These are phyloP conservation scores for Paradoxurus hermaphroditus DNA, from an alignment of 2,113 vertebrate species.

Conservation along the genomic window DNA sequence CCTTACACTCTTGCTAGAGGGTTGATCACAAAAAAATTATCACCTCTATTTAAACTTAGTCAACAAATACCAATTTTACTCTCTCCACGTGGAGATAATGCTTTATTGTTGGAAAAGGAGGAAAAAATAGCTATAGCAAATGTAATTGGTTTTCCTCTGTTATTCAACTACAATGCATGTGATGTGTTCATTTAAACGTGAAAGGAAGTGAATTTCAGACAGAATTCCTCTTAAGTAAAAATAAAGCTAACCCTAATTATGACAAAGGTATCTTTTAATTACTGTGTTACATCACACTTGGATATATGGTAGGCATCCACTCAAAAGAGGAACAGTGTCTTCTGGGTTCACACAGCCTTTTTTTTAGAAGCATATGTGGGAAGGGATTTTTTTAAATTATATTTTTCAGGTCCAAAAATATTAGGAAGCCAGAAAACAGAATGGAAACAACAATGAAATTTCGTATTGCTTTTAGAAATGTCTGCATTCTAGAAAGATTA, in stretches of 20 bases:
- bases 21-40: background rate
- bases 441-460: constrained; percentile 20
- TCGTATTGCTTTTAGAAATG: background rate
- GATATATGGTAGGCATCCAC: constrained; percentile 47
- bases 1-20: background rate
- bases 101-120: constrained; percentile 44
- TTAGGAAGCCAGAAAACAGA: constrained; percentile 23
- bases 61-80: constrained; percentile 65
- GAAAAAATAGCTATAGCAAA: constrained; percentile 69
- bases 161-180: constrained; percentile 72
- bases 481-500: background rate
- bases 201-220: constrained; percentile 73
- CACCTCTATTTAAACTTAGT: constrained; percentile 32
- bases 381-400: constrained; percentile 26
- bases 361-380: background rate
- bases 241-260: constrained; percentile 64
- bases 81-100: constrained; percentile 64
- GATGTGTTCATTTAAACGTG: constrained; percentile 74
- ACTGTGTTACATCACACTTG: constrained; percentile 52
- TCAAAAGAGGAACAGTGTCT: constrained; percentile 23
- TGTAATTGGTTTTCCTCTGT: constrained; percentile 69
- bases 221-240: constrained; percentile 64
- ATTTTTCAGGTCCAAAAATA: background rate
- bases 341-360: constrained; percentile 31
- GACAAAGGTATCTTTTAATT: constrained; percentile 65